Base-by-base conservation (phyloP, 92 coral and sea anemone species). In the Epizoanthus illoricatus region DNA sequence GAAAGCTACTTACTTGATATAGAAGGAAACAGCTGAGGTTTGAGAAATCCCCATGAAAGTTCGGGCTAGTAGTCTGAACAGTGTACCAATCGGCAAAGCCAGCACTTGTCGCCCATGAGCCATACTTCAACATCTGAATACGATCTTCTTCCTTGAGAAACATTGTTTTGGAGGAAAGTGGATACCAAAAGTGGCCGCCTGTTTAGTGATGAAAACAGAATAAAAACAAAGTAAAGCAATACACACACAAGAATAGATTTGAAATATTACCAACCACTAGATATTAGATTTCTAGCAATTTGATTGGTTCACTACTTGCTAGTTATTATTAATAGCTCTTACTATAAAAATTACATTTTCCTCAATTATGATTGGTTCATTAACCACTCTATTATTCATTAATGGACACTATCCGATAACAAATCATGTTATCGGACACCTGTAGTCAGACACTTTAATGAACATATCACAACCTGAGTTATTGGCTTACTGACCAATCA, bases 171-270 rank as follows among this genome's bases (percentile, higher is more conserved):
- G 91, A 88, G 83, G 85, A 80, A 76, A 85, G 79, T 36, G 91
- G 91, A 21, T 65, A 84, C 91, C 91, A 88, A 71, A 84, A 84
- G 66, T 88, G 91, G 4, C 91, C 88, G 42, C 91, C 91, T 88
- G 47, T 69, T 3, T 17, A 17, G 15, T 13, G 18, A 6, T 67
- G 49, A 67, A 36, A 36, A 3, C 10, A 49, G 55, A 65, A 24
- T 65, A 21, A 24, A 17, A 65, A 65, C 41, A 1, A 17, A 24
- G 39, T 3, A 23, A 23, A 24, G 5, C 12, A 16, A 9, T 4
- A 7, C 7, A 24, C 36, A 28, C n/a, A 28, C 36, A 28, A 28
- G 36, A 28, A 28, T 28, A 28, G 36, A 28, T 28, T 28, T 28
- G 2, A 28, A 28, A 28, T 28, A 28, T 28, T 28, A 28, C 36